These are phyloP conservation scores for Tauraco erythrolophus DNA, from an alignment of 2,113 vertebrate species.

Conservation along the genomic window DNA sequence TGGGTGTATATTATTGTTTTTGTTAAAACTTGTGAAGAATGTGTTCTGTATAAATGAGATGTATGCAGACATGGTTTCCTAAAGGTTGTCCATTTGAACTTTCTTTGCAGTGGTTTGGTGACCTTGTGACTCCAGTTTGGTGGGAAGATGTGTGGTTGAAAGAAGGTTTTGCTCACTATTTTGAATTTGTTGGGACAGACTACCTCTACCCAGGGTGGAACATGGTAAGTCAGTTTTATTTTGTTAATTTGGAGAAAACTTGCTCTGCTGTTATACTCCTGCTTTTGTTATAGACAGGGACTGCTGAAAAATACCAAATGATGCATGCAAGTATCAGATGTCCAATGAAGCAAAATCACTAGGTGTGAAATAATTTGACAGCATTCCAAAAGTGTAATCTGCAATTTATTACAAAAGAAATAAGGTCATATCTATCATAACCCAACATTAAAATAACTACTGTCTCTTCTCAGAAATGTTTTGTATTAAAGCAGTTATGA, in stretches of 20 bases:
- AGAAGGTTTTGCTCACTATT: conserved; percentile 97
- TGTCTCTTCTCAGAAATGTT: conserved; percentile 16
- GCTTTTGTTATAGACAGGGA: not conserved
- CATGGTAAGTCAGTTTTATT: conserved; percentile 85
- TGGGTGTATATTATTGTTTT: not conserved
- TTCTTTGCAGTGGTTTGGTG: conserved; percentile 93
- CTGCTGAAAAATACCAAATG: conserved; percentile 20
- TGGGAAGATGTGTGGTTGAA: conserved; percentile 99
- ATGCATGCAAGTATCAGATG: conserved; percentile 27
- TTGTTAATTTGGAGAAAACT: not conserved
- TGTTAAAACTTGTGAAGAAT: not conserved
- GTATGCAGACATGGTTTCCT: not conserved
- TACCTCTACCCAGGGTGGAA: conserved; percentile 98
- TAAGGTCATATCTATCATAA: not conserved
- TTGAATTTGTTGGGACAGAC: conserved; percentile 96
- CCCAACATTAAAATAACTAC: conserved; percentile 11
- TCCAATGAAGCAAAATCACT: conserved; percentile 34
- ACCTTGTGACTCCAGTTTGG: conserved; percentile 97
- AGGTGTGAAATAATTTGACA: conserved; percentile 39
- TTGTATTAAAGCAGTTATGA: not conserved
- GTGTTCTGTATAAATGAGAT: not conserved
- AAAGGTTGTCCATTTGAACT: not conserved
- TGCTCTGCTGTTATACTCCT: not conserved
- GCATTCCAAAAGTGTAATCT: conserved; percentile 36
- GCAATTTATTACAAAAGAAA: conserved; percentile 36